phyloP scores from a whole-genome alignment of 1,140 invertebrate genomes.

The Pinna nobilis region DNA sequence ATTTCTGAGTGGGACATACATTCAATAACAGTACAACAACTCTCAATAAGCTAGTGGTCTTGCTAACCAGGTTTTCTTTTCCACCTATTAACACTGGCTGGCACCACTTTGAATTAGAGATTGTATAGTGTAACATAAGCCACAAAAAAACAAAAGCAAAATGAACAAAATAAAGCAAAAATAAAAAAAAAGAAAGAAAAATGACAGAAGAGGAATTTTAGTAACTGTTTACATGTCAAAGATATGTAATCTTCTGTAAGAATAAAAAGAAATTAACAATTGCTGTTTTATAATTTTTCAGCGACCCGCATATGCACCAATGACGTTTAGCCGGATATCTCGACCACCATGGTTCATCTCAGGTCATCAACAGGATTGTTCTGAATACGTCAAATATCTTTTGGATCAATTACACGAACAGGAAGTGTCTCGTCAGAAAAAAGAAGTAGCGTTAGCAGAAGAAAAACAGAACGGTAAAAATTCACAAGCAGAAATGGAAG shows the following conservation, averaged over 20 bases:
- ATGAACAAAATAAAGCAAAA: no score
- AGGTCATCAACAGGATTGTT: conserved; percentile 90
- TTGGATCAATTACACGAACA: conserved; percentile 84
- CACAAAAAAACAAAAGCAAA: no score
- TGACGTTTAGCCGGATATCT: conserved; percentile 81
- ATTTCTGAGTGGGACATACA: no score
- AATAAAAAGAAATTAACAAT: background rate
- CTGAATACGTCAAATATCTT: conserved; percentile 87
- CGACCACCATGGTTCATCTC: conserved; percentile 85
- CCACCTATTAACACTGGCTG: no score
- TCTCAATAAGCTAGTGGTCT: no score
- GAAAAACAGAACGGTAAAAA: background rate
- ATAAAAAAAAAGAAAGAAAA: no score
- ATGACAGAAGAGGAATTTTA: no score
- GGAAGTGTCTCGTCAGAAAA: conserved; percentile 71
- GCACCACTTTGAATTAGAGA: no score
- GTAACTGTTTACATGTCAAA: no score
- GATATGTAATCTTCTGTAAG: background rate
- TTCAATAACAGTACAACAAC: no score
- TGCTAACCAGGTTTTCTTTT: no score
- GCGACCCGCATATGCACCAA: conserved; percentile 79
- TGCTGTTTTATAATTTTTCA: conserved; percentile 39
- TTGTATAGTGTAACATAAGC: no score
- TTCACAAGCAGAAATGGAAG: background rate
- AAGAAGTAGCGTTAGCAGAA: background rate